Evolutionary conservation across 2,113 vertebrate species (phyloP), one percentile per base, ranked within the genome.

Genomic region (Leucosticte australis): DNA sequence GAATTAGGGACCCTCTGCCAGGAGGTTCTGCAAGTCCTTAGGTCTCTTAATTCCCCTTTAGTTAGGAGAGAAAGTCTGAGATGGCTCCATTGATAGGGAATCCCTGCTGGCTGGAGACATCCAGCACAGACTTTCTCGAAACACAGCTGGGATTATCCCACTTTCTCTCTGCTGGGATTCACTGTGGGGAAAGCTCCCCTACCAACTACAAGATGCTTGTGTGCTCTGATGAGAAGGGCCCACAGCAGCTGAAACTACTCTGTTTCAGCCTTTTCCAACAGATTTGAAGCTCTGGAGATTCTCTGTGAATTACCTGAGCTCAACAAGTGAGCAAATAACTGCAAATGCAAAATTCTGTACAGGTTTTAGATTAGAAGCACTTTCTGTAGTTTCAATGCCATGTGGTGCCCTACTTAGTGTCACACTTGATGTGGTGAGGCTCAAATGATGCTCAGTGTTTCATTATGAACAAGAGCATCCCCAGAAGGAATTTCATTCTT

Each of bases 401-500:
- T 47, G 62, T 87, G 86, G 83, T 93, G 68, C 81, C 64, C 57
- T 77, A 39, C 13, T 94, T 60, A 28, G 12, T 68, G 83, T 59
- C 11, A 2, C 41, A 87, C 87, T 75, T 68, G 65, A 69, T 41
- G 27, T 41, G 53, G 9, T 4, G 39, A 92, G 83, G 89, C 88
- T 67, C 50, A 77, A 83, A 95, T 87, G 91, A 64, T 78, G 89
- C 22, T 65, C 42, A 26, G 78, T 77, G 33, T 94, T 92, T 80
- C 22, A 33, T 71, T 90, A 67, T 53, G 67, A 94, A 86, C 52
- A 63, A 92, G 82, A 74, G 69, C 93, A 97, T 97, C 96, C 94
- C 89, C 74, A 57, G 86, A 91, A 94, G 82, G 87, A 83, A 95
- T 94, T 97, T 74, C 74, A 60, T 96, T 91, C 87, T 70, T 93